Base-by-base conservation (phyloP, 2,888 invertebrate species). In the Omphaloscelis lunosa region DNA sequence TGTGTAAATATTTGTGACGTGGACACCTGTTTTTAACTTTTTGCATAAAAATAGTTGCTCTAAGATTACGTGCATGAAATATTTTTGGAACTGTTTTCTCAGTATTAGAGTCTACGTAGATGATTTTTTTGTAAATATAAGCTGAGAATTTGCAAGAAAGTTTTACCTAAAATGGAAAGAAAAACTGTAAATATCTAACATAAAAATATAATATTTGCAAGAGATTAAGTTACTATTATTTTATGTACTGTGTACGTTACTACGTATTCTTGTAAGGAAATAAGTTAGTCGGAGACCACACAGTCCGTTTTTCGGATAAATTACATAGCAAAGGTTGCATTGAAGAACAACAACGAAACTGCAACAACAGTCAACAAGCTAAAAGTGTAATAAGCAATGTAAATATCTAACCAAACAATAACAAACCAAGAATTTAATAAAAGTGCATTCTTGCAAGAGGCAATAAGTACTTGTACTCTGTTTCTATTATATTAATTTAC, bases 1-100 rank as follows among this genome's bases (percentile, higher is more conserved):
- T 58, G 4, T 81, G 81, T 81, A 78, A 72, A 81, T 81, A 82
- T 78, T 69, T 66, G 12, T 75, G 45, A 48, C 1, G 12, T 27
- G 45, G 0, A 17, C 7, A 66, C 6, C 0, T 61, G 34, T 48
- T 63, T 61, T 45, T 1, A 39, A 39, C 0, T 51, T 61, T 67
- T 53, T 67, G 41, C 56, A 34, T 63, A 41, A 41, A 41, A 9
- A 61, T 65, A 48, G n/a, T 69, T 70, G n/a, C 61, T 41, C 41
- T 70, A 63, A 17, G 48, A 27, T 41, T 51, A 39, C 11, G 34
- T 72, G 77, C 73, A 72, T 80, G 80, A 53, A 77, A 53, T 39
- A 41, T 58, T 69, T 69, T 69, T 65, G 15, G 15, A 20, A 29
- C 34, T 15, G 27, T 59, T 75, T 74, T 67, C 27, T 20, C n/a